Base-by-base conservation (phyloP, 2,888 invertebrate species). In the Lycocerus yunnanus region DNA sequence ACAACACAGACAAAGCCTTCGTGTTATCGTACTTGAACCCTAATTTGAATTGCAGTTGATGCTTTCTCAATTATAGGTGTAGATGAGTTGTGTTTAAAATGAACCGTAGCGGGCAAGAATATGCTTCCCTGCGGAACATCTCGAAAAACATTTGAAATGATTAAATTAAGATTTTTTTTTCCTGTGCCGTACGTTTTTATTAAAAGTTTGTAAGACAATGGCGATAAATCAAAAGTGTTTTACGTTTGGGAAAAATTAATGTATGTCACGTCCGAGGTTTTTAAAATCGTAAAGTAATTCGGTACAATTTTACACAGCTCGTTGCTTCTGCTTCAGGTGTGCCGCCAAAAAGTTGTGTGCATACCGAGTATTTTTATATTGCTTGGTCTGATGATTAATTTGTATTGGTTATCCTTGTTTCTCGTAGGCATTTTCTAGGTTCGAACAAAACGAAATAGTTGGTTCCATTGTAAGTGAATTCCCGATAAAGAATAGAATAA, bases 401-500 rank as follows among this genome's bases (percentile, higher is more conserved):
- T 6, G 43, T 43, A 43, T 43, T 43, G 43, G 43, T 43, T 13
- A n/a, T 43, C 43, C 43, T 43, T 43, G 43, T 43, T 43, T n/a
- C 43, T n/a, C 21, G 16, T n/a, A 15, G 1, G 58, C 71, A 58
- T 71, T 77, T 68, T 75, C 63, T 66, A 59, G 27, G 60, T 69
- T 65, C 71, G 71, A 78, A 78, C 79, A 75, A 81, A 80, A 78
- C 79, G 80, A 82, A 83, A 82, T 82, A 82, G 79, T 82, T 79
- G 81, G 80, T 79, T 77, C 80, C 81, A 80, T 71, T 82, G 79
- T 84, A 84, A 84, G 84, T 84, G 80, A 84, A 84, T 83, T 82
- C 82, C 81, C 80, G 80, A 79, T 81, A 83, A 78, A 81, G 79
- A 83, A 80, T 77, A 72, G 71, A 76, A 77, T 75, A 59, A 6